Evolutionary conservation across 2,888 invertebrate species (phyloP).

Genomic region (Cantharis lateralis): DNA sequence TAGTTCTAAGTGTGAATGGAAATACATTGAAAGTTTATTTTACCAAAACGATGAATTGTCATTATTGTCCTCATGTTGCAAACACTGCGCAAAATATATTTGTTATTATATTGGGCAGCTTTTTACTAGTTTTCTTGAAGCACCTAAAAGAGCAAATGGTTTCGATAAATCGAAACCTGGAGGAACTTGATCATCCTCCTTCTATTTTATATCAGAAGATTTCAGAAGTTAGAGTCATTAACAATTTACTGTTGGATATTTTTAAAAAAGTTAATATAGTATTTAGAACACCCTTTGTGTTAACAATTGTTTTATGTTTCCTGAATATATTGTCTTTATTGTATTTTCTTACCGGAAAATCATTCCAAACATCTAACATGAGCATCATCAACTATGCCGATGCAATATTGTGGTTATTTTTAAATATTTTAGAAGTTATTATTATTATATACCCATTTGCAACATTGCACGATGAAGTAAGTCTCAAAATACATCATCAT

Average conservation of each 20-base stretch:
- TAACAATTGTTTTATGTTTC: not conserved
- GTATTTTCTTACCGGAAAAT: not conserved
- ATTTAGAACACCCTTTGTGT: not conserved
- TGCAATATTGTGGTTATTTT: not conserved
- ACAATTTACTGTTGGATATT: not conserved
- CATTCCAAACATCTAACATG: not conserved
- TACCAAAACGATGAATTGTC: not conserved
- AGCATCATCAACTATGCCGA: not conserved
- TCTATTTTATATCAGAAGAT: not conserved
- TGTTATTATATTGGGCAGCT: not conserved
- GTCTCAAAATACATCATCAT: too few species aligned
- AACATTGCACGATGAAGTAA: slow-evolving; percentile 2
- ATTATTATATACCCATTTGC: not conserved
- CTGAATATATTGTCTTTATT: not conserved
- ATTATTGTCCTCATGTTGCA: not conserved
- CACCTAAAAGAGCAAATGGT: not conserved
- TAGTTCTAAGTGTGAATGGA: not conserved
- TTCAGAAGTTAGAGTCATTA: not conserved
- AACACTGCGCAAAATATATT: not conserved
- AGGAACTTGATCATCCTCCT: not conserved
- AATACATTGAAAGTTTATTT: not conserved
- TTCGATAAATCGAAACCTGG: not conserved
- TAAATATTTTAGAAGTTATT: not conserved
- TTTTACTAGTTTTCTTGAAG: not conserved
- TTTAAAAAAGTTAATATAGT: not conserved